Base-by-base conservation (phyloP, 2,113 vertebrate genomes). In the Theristicus caerulescens region DNA sequence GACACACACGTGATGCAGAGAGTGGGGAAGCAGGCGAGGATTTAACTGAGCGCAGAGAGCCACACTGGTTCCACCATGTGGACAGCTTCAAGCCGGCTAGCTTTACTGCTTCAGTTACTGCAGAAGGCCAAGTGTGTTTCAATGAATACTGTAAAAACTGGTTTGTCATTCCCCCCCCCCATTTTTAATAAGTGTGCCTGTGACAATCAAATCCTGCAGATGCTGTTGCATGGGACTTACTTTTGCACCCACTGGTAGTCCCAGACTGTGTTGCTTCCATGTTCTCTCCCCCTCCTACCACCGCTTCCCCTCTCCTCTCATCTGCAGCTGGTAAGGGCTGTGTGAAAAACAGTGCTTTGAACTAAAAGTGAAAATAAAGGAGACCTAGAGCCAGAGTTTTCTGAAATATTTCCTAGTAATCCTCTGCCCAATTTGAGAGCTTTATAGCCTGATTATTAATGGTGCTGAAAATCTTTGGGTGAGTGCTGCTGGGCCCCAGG, bases 221-320 rank as follows among this genome's bases (percentile, higher is more conserved):
- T 64, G 52, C 32, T 49, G 29, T 2, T 27, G 40, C 13, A 1
- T 1, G 42, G 62, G 51, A n/a, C 10, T 55, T 40, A 16, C 13
- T 65, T 64, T 27, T 72, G 25, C 25, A 57, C 29, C 46, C 40
- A 7, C 10, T 6, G 17, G 10, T 31, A 32, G 38, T 57, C 24
- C 52, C 25, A 26, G 32, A 13, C 21, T 34, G 1, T 22, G 13
- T 18, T 71, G 19, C 24, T 82, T 69, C 40, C 22, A 0, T 21
- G 42, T 73, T n/a, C 9, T 88, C 9, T 67, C 47, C 3, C 3
- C 4, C 26, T 84, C 20, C 26, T 65, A 1, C 34, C 18, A 3
- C 10, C 0, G 0, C 34, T 20, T 92, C 7, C 32, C 20, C 8
- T 59, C 61, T 66, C 11, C 17, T 69, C 14, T 34, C 29, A 2